These are phyloP conservation scores for Chrysaora quinquecirrha DNA, from an alignment of 30 jellyfish, hydroid and myxozoan species.

Conservation along the genomic window DNA sequence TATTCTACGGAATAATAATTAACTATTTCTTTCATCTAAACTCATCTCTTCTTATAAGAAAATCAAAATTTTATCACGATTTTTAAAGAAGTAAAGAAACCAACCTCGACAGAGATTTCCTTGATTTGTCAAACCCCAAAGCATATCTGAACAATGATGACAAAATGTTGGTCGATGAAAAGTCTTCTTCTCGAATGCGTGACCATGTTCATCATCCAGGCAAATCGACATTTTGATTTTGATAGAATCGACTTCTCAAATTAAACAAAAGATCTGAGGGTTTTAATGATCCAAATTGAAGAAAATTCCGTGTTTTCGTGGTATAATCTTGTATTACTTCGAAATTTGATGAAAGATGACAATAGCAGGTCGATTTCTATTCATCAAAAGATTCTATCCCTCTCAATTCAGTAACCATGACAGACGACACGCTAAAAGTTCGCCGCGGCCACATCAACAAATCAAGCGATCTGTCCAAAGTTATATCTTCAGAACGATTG, in stretches of 20 bases:
- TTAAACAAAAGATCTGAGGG: too few relatives aligned
- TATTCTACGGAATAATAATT: too few relatives aligned
- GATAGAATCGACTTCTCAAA: too few relatives aligned
- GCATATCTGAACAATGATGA: conserved; percentile 84
- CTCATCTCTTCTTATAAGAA: too few relatives aligned
- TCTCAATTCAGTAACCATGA: neutral
- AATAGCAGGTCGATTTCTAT: too few relatives aligned
- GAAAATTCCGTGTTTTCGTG: too few relatives aligned
- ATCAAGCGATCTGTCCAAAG: too few relatives aligned
- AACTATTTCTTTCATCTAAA: too few relatives aligned
- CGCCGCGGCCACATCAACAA: neutral
- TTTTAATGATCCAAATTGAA: too few relatives aligned
- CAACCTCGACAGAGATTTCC: conserved; percentile 88
- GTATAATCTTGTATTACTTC: too few relatives aligned
- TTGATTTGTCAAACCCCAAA: conserved; percentile 95
- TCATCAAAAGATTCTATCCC: neutral
- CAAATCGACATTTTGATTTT: conserved; percentile 29
- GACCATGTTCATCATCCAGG: conserved; percentile 64
- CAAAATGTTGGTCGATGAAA: conserved; percentile 93
- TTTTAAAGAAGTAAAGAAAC: neutral
- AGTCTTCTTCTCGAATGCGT: conserved; percentile 75
- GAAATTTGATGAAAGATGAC: too few relatives aligned
- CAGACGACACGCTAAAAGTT: neutral
- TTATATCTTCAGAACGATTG: neutral
- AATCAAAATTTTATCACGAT: too few relatives aligned